phyloP scores from a whole-genome alignment of 2,888 invertebrate species.

The Unio pictorum region DNA sequence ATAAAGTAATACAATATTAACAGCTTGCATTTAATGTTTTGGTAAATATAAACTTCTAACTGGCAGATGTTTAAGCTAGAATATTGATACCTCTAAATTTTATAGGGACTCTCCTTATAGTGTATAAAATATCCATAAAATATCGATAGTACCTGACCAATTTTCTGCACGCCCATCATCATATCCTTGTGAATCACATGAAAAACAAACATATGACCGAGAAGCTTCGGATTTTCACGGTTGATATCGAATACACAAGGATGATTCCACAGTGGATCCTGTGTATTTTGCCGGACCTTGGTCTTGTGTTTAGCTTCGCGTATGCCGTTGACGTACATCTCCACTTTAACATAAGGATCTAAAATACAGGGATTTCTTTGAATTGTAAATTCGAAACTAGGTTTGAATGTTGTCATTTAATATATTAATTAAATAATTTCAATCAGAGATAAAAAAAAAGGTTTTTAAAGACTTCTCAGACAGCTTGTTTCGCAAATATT shows the following conservation, averaged over 20 bases:
- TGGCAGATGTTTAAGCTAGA: too few species aligned
- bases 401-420: too few species aligned
- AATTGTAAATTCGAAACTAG: neutral
- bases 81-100: neutral
- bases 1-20: too few species aligned
- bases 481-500: too few species aligned
- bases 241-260: constrained; percentile 65
- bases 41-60: too few species aligned
- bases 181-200: constrained; percentile 65
- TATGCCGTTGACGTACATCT: constrained; percentile 65
- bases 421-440: too few species aligned
- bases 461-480: too few species aligned
- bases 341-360: constrained; percentile 66
- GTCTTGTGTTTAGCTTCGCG: constrained; percentile 65
- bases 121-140: neutral
- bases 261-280: constrained; percentile 65
- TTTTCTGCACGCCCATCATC: constrained; percentile 66
- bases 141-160: constrained; percentile 54
- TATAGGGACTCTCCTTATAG: neutral
- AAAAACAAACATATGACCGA: constrained; percentile 65
- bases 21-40: too few species aligned
- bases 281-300: constrained; percentile 64
- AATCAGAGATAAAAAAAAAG: too few species aligned
- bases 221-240: constrained; percentile 63
- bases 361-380: constrained; percentile 7